These are phyloP conservation scores for Acyrthosiphon pisum DNA, from an alignment of 1,140 invertebrate species.

Conservation along the genomic window DNA sequence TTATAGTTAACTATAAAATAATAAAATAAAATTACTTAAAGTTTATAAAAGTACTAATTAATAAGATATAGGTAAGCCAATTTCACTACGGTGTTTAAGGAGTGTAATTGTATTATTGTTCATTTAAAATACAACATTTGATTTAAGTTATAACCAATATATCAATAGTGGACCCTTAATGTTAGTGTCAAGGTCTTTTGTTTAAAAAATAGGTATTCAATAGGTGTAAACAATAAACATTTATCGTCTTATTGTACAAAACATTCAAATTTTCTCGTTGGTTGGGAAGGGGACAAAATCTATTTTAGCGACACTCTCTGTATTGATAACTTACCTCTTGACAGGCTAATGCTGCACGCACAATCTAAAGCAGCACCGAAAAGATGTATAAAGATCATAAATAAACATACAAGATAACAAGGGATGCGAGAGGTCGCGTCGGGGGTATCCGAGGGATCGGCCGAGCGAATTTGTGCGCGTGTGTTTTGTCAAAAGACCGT, in stretches of 20 bases:
- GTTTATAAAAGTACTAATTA: no score
- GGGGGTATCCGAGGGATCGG: not conserved
- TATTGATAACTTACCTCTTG: not conserved
- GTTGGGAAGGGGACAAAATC: not conserved
- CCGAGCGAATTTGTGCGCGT: not conserved
- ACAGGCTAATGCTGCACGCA: not conserved
- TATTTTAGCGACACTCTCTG: not conserved
- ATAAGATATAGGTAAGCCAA: no score
- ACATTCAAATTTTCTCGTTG: not conserved
- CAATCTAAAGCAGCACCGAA: not conserved
- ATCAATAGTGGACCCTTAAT: no score
- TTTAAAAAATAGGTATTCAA: no score
- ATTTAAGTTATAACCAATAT: not conserved
- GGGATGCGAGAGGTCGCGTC: not conserved
- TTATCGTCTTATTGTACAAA: not conserved
- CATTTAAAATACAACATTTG: not conserved
- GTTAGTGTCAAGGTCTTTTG: no score
- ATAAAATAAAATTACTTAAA: no score
- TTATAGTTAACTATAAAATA: no score
- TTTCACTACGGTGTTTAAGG: no score
- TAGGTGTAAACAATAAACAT: not conserved
- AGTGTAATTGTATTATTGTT: not conserved
- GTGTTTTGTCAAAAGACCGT: conserved; percentile 3
- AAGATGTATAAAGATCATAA: not conserved
- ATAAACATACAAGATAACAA: conserved; percentile 20